phyloP scores from a whole-genome alignment of 2,113 vertebrate species.

The Bubo bubo region DNA sequence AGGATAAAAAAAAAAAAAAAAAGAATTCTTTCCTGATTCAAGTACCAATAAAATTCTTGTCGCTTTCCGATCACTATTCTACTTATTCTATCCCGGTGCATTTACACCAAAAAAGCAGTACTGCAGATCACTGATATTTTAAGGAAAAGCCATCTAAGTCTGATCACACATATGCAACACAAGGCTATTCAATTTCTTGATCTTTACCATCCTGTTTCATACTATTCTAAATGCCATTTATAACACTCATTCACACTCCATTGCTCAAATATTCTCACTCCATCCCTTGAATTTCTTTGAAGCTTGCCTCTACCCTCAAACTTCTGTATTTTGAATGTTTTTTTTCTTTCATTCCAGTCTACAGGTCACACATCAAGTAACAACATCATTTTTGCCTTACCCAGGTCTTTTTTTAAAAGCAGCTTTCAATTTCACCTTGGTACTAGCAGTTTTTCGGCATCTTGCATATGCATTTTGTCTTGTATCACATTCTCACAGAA shows the following conservation, averaged over 20 bases:
- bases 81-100: too few relatives aligned
- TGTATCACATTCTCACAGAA: neutral
- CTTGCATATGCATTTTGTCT: neutral
- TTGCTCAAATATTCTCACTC: neutral
- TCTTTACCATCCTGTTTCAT: neutral
- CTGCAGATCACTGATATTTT: neutral
- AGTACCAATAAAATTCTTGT: neutral
- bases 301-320: neutral
- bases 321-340: neutral
- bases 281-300: neutral
- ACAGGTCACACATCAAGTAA: neutral
- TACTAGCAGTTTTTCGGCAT: neutral
- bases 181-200: neutral
- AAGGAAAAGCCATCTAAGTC: neutral
- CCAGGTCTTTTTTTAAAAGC: neutral
- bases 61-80: neutral
- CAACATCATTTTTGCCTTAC: neutral
- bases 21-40: neutral
- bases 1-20: neutral
- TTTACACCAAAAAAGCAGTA: neutral
- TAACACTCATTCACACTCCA: neutral
- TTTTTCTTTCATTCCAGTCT: neutral
- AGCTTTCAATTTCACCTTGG: neutral
- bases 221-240: neutral
- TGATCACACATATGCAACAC: accelerated